These are phyloP conservation scores for Colaptes auratus DNA, from an alignment of 2,113 vertebrate species.

Conservation along the genomic window DNA sequence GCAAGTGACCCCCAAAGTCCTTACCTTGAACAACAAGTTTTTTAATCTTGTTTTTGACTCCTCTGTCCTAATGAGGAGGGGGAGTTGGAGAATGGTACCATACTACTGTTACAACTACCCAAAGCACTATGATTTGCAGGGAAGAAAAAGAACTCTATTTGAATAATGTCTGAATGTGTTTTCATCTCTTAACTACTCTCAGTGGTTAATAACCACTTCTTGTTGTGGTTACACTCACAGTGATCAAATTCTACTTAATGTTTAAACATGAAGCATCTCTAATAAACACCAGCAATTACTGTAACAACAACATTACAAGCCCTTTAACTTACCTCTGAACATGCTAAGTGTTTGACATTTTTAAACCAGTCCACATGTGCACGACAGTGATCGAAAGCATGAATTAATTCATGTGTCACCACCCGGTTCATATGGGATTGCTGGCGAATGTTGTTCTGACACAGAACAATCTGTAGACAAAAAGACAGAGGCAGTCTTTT, in stretches of 20 bases:
- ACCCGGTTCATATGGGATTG: slow-evolving; percentile 95
- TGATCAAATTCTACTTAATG: background rate
- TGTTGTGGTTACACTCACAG: background rate
- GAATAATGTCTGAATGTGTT: background rate
- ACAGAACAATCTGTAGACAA: slow-evolving; percentile 89
- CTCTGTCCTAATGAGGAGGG: background rate
- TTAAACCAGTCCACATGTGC: slow-evolving; percentile 95
- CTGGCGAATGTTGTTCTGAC: slow-evolving; percentile 93
- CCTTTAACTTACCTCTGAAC: slow-evolving; percentile 88
- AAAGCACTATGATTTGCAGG: background rate
- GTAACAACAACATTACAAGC: background rate
- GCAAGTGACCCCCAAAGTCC: background rate
- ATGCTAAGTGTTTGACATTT: slow-evolving; percentile 90
- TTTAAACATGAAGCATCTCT: background rate
- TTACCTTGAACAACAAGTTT: background rate
- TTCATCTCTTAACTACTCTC: background rate
- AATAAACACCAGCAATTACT: background rate
- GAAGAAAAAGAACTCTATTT: background rate
- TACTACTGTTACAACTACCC: background rate
- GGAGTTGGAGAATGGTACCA: background rate
- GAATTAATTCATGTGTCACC: slow-evolving; percentile 94
- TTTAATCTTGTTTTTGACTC: background rate
- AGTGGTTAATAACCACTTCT: background rate
- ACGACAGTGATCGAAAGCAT: slow-evolving; percentile 95
- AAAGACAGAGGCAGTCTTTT: background rate